Evolutionary conservation across 2,113 vertebrate species (phyloP).

Genomic region (Psittacus erithacus): DNA sequence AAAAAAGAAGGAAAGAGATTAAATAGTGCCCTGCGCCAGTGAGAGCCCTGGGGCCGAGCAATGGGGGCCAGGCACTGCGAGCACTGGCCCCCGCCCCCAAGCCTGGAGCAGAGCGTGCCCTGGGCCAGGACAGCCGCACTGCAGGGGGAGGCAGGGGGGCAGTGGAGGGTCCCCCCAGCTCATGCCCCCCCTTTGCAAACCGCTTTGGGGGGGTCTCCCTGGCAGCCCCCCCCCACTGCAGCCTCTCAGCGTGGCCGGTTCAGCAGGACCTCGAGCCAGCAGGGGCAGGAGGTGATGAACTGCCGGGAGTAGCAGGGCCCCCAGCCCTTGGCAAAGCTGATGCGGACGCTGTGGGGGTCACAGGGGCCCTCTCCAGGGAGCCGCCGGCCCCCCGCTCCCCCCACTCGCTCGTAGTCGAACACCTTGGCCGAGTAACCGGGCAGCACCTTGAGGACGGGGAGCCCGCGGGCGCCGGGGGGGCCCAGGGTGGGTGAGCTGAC

Average conservation of each 20-base stretch:
- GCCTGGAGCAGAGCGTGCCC: neutral
- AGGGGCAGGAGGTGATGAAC: constrained; percentile 72
- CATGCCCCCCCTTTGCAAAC: neutral
- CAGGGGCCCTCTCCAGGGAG: constrained; percentile 34
- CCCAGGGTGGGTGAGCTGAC: constrained; percentile 66
- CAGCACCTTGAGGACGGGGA: constrained; percentile 54
- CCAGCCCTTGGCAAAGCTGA: constrained; percentile 77
- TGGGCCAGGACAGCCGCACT: neutral
- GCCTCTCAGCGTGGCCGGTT: neutral
- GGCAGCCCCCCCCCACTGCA: too few relatives aligned
- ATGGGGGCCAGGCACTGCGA: neutral
- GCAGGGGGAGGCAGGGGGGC: neutral
- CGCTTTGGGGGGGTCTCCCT: neutral
- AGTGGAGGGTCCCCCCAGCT: neutral
- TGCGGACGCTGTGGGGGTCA: constrained; percentile 55
- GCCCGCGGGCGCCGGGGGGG: fast-evolving
- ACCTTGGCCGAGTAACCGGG: constrained; percentile 67
- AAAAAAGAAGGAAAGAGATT: neutral
- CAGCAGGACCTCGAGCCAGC: constrained; percentile 74
- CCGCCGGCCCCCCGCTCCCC: neutral
- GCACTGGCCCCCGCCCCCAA: neutral
- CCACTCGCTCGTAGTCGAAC: constrained; percentile 19
- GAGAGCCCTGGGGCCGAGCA: neutral
- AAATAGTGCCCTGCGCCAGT: neutral
- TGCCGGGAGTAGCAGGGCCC: constrained; percentile 68